Evolutionary conservation across 2,113 vertebrate species (phyloP).

Genomic region (Pteropus alecto): DNA sequence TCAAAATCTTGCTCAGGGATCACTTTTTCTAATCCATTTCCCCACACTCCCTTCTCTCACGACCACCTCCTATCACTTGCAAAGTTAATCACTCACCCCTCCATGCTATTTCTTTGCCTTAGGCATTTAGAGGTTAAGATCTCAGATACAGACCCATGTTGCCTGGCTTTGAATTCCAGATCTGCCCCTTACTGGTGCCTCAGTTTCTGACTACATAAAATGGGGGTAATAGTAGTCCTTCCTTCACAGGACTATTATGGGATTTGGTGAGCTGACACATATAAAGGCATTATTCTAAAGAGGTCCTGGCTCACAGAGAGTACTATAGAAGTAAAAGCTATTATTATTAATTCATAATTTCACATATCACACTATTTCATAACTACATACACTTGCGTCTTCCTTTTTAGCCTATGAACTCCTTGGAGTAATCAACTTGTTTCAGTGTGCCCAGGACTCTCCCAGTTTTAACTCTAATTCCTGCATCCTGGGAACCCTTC

Average conservation of each 20-base stretch:
- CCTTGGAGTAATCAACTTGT: background rate
- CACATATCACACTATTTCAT: background rate
- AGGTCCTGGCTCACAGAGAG: background rate
- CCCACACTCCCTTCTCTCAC: background rate
- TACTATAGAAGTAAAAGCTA: background rate
- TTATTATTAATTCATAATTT: background rate
- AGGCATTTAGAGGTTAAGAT: background rate
- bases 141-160: background rate
- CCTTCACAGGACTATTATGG: background rate
- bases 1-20: background rate
- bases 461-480: background rate
- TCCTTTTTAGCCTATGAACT: background rate
- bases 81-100: background rate
- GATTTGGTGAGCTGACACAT: background rate
- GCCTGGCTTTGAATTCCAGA: background rate
- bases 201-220: background rate
- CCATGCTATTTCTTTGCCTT: background rate
- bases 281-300: background rate
- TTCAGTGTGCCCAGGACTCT: background rate
- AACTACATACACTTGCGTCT: background rate
- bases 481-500: background rate
- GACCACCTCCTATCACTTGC: background rate
- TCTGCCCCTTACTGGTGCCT: background rate
- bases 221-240: background rate
- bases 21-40: background rate